Base-by-base conservation (phyloP, 2,113 vertebrate genomes). In the Chinchilla lanigera region DNA sequence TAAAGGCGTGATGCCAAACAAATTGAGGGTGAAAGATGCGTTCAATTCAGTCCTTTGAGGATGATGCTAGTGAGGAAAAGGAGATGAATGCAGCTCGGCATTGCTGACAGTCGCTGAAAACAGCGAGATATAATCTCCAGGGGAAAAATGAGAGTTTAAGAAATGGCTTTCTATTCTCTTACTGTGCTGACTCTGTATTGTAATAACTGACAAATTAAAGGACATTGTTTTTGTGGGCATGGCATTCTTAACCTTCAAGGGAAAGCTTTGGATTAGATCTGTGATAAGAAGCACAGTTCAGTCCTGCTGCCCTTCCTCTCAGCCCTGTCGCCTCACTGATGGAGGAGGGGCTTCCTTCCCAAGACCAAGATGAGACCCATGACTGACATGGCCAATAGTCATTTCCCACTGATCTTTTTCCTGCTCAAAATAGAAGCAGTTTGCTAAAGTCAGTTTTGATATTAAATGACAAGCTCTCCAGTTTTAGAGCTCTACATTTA, bases 111-210 rank as follows among this genome's bases (percentile, higher is more conserved):
- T 22, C 20, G 89, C 24, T 81, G 63, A 94, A 89, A 83, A 30
- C 88, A 94, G 56, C 50, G 82, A 80, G 16, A 60, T 65, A 33
- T 19, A 83, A 80, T 67, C 65, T 75, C 24, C n/a, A 89, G 47
- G n/a, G 24, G 44, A 54, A 95, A 93, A 3, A n/a, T 52, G 3
- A 47, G 54, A 65, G 87, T n/a, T 82, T 94, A 52, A 24, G 50
- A 90, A 95, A 58, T 91, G 44, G 2, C 58, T 94, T 89, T 87
- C 28, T 69, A 10, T 54, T 96, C n/a, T 24, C n/a, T 12, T 90
- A 54, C 41, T 52, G 65, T 89, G 19, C 26, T 84, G 50, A 93
- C 22, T 80, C 26, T 87, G 5, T 44, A 73, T 17, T 73, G 63
- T 90, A 89, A 71, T 47, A 80, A 60, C n/a, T 61, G 50, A 44